phyloP scores from a whole-genome alignment of 2,113 vertebrate genomes.

The Xenopus borealis region DNA sequence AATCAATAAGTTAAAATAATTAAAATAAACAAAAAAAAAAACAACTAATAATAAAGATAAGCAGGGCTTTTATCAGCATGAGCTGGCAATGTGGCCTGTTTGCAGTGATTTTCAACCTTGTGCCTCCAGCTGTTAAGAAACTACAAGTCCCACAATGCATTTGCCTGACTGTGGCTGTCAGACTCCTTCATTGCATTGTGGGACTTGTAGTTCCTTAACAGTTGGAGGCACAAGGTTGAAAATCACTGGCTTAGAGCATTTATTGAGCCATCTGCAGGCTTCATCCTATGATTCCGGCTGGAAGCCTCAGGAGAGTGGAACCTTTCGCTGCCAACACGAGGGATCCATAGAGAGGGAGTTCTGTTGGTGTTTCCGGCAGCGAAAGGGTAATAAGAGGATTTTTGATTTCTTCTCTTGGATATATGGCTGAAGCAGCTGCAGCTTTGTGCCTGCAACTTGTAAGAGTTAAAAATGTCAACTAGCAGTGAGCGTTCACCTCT shows the following conservation, averaged over 20 bases:
- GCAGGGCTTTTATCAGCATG: constrained; percentile 55
- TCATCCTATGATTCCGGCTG: background rate
- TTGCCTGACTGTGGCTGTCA: too few relatives aligned
- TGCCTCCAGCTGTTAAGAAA: too few relatives aligned
- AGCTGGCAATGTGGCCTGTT: constrained; percentile 63
- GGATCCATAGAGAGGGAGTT: background rate
- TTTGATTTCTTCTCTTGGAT: constrained; percentile 66
- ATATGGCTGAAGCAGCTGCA: constrained; percentile 73
- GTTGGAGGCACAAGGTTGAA: too few relatives aligned
- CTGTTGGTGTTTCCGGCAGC: constrained; percentile 7
- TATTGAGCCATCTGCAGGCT: background rate
- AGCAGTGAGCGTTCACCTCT: constrained; percentile 73
- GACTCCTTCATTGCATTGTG: too few relatives aligned
- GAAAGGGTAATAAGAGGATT: constrained; percentile 47
- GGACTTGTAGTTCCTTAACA: too few relatives aligned
- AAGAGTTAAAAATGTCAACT: constrained; percentile 78
- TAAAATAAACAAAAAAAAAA: constrained; percentile 50
- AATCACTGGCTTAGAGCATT: constrained; percentile 20
- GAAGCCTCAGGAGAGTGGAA: constrained; percentile 4
- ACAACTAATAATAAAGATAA: background rate
- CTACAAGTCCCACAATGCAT: too few relatives aligned
- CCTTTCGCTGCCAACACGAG: background rate
- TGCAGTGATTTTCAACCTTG: too few relatives aligned
- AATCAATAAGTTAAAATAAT: constrained; percentile 50
- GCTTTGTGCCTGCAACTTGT: constrained; percentile 63